phyloP scores from a whole-genome alignment of 2,113 vertebrate species.

The Gymnobelideus leadbeateri region DNA sequence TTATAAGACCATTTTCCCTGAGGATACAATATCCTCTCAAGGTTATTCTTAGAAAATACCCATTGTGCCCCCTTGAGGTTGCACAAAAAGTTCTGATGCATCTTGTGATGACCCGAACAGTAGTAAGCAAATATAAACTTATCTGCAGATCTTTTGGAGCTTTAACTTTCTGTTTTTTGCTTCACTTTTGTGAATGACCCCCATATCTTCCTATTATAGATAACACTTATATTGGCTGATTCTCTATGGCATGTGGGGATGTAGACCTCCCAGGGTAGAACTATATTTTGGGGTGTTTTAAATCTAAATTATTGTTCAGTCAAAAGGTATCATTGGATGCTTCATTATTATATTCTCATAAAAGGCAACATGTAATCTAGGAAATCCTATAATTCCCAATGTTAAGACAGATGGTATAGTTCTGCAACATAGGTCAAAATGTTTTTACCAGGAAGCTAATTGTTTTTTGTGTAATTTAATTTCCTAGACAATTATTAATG shows the following conservation, averaged over 20 bases:
- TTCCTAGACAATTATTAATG: not conserved
- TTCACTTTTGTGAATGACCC: not conserved
- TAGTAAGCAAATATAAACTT: not conserved
- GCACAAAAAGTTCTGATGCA: not conserved
- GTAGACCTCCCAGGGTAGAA: not conserved
- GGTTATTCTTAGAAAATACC: not conserved
- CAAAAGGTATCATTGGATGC: not conserved
- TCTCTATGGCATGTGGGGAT: not conserved
- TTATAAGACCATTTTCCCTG: not conserved
- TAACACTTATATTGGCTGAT: not conserved
- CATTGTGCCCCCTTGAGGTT: not conserved
- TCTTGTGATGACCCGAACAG: not conserved
- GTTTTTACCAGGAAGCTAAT: not conserved
- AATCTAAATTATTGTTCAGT: not conserved
- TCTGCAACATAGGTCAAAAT: constrained; percentile 2
- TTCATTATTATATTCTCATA: not conserved
- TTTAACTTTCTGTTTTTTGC: not conserved
- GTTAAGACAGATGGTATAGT: not conserved
- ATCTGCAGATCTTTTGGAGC: not conserved
- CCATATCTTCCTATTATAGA: not conserved
- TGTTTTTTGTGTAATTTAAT: not conserved
- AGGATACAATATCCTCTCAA: not conserved
- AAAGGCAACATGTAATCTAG: not conserved
- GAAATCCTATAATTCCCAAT: not conserved
- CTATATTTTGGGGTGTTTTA: not conserved